Percentiles rank a stretch among this genome's conserved stretches.
These are phyloP conservation scores for Megathymus violae DNA, from an alignment of 1,140 invertebrate genomes.

Conservation along the genomic window DNA sequence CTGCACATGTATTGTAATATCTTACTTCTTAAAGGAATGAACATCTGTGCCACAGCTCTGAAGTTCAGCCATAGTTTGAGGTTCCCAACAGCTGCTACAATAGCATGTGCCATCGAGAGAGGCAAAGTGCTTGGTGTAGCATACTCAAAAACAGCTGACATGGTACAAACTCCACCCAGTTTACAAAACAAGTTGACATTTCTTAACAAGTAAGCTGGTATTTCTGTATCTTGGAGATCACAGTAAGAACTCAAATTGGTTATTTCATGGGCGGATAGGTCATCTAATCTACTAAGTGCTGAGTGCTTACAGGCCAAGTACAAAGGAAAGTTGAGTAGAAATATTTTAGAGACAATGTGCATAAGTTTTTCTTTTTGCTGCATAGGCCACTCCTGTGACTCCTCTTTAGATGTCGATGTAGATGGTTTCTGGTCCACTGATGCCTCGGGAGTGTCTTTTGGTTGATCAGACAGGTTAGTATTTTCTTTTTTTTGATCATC, in stretches of 20 bases:
- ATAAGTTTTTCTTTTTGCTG: constrained; percentile 91
- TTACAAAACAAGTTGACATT: constrained; percentile 97
- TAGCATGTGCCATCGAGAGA: constrained; percentile 94
- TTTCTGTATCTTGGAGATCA: constrained; percentile 96
- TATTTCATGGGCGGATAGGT: constrained; percentile 90
- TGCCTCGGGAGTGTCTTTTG: constrained; percentile 41
- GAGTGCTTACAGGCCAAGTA: constrained; percentile 96
- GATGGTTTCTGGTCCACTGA: constrained; percentile 47
- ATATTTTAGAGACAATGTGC: constrained; percentile 91
- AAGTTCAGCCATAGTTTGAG: constrained; percentile 97
- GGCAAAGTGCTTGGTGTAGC: constrained; percentile 90
- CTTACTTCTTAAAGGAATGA: constrained; percentile 92
- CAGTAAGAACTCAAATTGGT: constrained; percentile 92
- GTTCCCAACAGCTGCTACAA: constrained; percentile 95
- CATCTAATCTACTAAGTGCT: constrained; percentile 89
- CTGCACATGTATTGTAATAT: constrained; percentile 97
- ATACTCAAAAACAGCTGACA: constrained; percentile 92
- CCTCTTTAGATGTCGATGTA: constrained; percentile 54
- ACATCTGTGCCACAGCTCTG: constrained; percentile 93
- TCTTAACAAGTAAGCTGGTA: constrained; percentile 93
- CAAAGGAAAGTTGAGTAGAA: constrained; percentile 93
- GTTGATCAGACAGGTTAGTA: constrained; percentile 38
- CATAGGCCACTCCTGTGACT: constrained; percentile 85
- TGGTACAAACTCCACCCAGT: constrained; percentile 92
- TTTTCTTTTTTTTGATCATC: constrained; percentile 40